These are phyloP conservation scores for Lates calcarifer DNA, from an alignment of 2,113 vertebrate species.

Conservation along the genomic window DNA sequence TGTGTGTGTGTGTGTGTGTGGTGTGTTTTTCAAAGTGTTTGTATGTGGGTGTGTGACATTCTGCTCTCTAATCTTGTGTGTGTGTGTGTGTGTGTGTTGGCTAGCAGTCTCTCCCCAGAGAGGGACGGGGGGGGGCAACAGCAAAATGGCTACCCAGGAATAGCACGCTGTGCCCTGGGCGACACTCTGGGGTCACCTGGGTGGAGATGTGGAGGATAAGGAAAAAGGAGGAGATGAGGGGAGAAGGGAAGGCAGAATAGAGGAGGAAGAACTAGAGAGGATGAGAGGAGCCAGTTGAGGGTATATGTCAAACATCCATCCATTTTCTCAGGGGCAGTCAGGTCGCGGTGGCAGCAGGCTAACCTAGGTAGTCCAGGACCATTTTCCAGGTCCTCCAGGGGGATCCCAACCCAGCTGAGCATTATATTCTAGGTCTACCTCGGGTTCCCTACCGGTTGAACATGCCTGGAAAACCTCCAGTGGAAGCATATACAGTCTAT, in stretches of 20 bases:
- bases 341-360: neutral
- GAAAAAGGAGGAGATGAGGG: neutral
- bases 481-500: too few species aligned
- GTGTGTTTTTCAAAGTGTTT: constrained; percentile 43
- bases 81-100: constrained; percentile 34
- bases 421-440: too few species aligned
- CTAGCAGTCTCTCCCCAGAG: constrained; percentile 31
- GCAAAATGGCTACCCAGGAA: constrained; percentile 63
- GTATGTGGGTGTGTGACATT: constrained; percentile 44
- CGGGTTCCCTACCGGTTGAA: too few species aligned
- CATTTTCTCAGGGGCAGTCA: neutral
- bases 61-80: constrained; percentile 68
- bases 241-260: neutral
- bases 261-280: neutral
- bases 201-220: constrained; percentile 15
- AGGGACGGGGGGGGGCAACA: constrained; percentile 22
- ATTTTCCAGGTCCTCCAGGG: neutral
- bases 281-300: neutral
- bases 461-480: too few species aligned
- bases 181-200: constrained; percentile 20
- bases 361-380: neutral
- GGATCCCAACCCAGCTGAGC: too few species aligned
- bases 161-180: constrained; percentile 44
- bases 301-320: neutral
- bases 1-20: constrained; percentile 32